Percentiles rank a stretch among this genome's conserved stretches.
Conservation (phyloP, 2,888 invertebrate species). For the Ophraella communa region DNA sequence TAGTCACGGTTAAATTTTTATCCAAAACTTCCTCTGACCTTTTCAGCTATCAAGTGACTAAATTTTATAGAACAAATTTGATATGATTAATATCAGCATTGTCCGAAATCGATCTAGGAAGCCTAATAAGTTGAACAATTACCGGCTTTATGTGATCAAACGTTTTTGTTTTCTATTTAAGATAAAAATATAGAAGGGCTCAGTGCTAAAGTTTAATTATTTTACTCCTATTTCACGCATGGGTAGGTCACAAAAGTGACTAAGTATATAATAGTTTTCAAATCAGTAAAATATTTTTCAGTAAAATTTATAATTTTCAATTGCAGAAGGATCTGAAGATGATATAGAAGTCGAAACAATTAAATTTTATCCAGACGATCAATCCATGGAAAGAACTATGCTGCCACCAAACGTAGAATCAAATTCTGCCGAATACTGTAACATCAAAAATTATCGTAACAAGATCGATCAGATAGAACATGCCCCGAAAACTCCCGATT, state of each 20-base stretch:
- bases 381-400: conserved; percentile 51
- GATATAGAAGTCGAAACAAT: conserved; percentile 61
- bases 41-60: not conserved
- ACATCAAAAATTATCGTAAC: conserved; percentile 10
- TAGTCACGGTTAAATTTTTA: not conserved
- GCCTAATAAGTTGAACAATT: not conserved
- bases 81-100: not conserved
- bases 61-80: not conserved
- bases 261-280: no score
- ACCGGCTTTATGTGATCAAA: not conserved
- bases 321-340: conserved; percentile 69
- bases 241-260: not conserved
- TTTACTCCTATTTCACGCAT: not conserved
- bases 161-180: no score
- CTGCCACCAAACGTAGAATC: conserved; percentile 45
- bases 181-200: no score
- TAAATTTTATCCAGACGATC: conserved; percentile 38
- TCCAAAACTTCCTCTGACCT: not conserved
- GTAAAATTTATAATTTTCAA: no score
- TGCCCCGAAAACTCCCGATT: conserved; percentile 25
- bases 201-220: no score
- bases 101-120: not conserved
- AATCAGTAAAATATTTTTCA: not conserved
- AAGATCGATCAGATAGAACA: conserved; percentile 10
- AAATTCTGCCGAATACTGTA: conserved; percentile 10